phyloP scores from a whole-genome alignment of 2,113 vertebrate genomes.

The Pogonocichla stellata region DNA sequence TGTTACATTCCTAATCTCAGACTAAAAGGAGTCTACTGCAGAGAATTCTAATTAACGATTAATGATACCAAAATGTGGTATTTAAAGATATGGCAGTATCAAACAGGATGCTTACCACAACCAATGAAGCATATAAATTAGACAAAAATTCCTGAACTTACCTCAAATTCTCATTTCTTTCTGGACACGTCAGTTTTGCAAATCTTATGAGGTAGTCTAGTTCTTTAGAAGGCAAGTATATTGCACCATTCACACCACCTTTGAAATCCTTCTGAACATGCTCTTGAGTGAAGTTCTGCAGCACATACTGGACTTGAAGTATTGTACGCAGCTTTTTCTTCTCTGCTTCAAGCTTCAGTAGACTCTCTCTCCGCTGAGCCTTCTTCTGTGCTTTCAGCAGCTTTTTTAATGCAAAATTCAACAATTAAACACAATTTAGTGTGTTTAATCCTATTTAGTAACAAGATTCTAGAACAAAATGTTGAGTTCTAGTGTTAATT shows the following conservation, averaged over 20 bases:
- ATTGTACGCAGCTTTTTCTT: conserved; percentile 82
- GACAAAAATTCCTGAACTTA: conserved; percentile 47
- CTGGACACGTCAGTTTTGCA: conserved; percentile 79
- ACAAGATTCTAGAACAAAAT: background rate
- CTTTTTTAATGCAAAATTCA: conserved; percentile 66
- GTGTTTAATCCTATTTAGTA: background rate
- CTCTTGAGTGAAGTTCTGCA: conserved; percentile 84
- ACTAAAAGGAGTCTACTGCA: background rate
- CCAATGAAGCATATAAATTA: background rate
- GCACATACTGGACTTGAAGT: conserved; percentile 89
- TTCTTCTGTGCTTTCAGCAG: conserved; percentile 90
- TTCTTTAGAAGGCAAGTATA: conserved; percentile 79
- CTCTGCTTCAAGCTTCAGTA: conserved; percentile 81
- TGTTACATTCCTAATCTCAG: background rate
- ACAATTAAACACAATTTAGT: background rate
- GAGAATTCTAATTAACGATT: background rate
- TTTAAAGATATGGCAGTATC: background rate
- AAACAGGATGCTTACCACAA: background rate
- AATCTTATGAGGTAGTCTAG: conserved; percentile 87
- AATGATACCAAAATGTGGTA: background rate
- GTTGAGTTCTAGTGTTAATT: background rate
- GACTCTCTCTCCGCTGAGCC: conserved; percentile 79
- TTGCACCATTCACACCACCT: conserved; percentile 80
- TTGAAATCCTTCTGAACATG: conserved; percentile 84
- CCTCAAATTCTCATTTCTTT: conserved; percentile 82